phyloP scores from a whole-genome alignment of 2,113 vertebrate genomes.

The Callopanchax toddi region DNA sequence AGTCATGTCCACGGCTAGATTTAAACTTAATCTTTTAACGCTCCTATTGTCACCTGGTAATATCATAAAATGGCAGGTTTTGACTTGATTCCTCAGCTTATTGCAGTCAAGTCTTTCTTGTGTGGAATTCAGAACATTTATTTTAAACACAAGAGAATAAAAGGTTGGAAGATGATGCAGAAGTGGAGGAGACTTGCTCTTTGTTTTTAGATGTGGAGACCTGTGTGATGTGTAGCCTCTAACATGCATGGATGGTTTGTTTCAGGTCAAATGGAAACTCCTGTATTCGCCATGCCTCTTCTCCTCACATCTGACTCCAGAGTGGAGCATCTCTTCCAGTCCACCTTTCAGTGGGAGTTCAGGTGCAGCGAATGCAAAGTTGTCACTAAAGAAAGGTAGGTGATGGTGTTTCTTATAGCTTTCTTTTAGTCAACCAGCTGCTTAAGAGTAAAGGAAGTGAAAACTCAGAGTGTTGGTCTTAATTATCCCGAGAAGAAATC shows the following conservation, averaged over 20 bases:
- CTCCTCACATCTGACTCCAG: conserved; percentile 81
- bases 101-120: conserved; percentile 1
- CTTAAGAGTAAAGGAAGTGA: background rate
- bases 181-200: no score
- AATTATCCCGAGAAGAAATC: no score
- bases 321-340: conserved; percentile 82
- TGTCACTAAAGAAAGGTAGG: conserved; percentile 79
- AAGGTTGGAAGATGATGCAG: no score
- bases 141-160: no score
- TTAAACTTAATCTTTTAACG: conserved; percentile 11
- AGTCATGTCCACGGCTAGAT: background rate
- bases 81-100: background rate
- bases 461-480: background rate
- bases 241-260: conserved; percentile 9
- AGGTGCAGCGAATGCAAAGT: conserved; percentile 83
- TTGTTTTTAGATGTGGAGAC: no score
- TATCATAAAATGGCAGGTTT: background rate
- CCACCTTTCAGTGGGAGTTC: conserved; percentile 86
- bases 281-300: conserved; percentile 88
- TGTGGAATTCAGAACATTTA: background rate
- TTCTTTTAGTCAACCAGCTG: background rate
- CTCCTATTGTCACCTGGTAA: conserved; percentile 18
- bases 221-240: no score
- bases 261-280: conserved; percentile 86
- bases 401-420: background rate